Evolutionary conservation across 2,888 invertebrate species (phyloP), one percentile per base, ranked within the genome.

Genomic region (Drosophila pseudotalamancana): DNA sequence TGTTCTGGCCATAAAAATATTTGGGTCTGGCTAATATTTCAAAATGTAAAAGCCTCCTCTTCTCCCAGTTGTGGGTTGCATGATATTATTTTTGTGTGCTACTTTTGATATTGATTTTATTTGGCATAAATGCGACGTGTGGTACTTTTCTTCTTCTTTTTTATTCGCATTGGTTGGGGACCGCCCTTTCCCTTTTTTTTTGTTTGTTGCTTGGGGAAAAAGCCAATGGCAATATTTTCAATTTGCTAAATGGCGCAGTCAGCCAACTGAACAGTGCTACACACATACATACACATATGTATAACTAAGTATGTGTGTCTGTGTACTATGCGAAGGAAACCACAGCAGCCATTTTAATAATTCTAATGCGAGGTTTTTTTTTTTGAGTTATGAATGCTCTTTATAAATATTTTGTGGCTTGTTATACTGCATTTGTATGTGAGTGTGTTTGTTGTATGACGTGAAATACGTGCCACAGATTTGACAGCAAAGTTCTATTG

Each of bases 81-180:
- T 34, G 43, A 21, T 16, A 25, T 29, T 27, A 43, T 43, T 37
- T 45, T 54, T 56, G 16, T 81, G 79, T 74, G 78, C 79, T 53
- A 80, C 79, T 78, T 85, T 84, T 82, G 65, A 66, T 85, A 82
- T 82, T 82, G 81, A 82, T 82, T 82, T 86, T 83, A 72, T 83
- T 71, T 80, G 84, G 77, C 81, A 80, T 71, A 86, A 80, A 80
- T 86, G 83, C 63, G 80, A 75, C 56, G 74, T 71, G 82, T 66
- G 66, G 64, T 55, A 75, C 75, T 64, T 63, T 37, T 23, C 23
- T 14, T 25, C 3, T 11, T 42, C 21, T 42, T 4, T 21, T 12
- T 3, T 11, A 42, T 42, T 11, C 25, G 40, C 23, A 25, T 16
- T 16, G 8, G 12, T 21, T 25, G 25, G 25, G 25, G 1, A 1